phyloP scores from a whole-genome alignment of 1,140 invertebrate species.

The Drosophila leontia region DNA sequence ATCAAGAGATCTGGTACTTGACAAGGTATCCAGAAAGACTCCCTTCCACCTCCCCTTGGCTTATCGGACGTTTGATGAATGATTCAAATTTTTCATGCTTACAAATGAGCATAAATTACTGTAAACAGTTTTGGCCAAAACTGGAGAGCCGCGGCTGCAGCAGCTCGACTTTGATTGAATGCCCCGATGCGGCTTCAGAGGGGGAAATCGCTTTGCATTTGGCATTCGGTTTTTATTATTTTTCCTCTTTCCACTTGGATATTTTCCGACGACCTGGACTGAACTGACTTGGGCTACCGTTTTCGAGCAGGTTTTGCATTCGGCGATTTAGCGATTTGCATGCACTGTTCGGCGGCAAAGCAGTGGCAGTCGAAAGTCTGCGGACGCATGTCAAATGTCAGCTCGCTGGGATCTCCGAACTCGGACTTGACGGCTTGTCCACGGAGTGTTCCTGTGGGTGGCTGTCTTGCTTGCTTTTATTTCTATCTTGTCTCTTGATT shows the following conservation, averaged over 20 bases:
- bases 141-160: constrained; percentile 35
- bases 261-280: constrained; percentile 21
- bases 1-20: constrained; percentile 43
- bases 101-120: constrained; percentile 81
- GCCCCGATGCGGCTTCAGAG: constrained; percentile 33
- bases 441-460: constrained; percentile 56
- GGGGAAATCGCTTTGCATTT: constrained; percentile 46
- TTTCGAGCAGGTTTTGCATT: constrained; percentile 15
- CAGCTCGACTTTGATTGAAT: constrained; percentile 75
- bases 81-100: constrained; percentile 81
- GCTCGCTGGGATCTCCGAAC: constrained; percentile 41
- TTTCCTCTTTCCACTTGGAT: constrained; percentile 19
- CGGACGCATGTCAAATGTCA: constrained; percentile 79
- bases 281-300: constrained; percentile 31
- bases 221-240: constrained; percentile 18
- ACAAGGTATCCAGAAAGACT: neutral
- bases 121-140: constrained; percentile 69
- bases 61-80: constrained; percentile 54
- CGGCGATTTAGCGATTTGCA: constrained; percentile 37
- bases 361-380: constrained; percentile 20
- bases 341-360: constrained; percentile 8
- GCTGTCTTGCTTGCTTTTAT: constrained; percentile 26
- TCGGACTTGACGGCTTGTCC: constrained; percentile 57
- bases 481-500: constrained; percentile 45
- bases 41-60: neutral